Evolutionary conservation across 2,113 vertebrate genomes (phyloP).

Genomic region (Cercocebus atys): DNA sequence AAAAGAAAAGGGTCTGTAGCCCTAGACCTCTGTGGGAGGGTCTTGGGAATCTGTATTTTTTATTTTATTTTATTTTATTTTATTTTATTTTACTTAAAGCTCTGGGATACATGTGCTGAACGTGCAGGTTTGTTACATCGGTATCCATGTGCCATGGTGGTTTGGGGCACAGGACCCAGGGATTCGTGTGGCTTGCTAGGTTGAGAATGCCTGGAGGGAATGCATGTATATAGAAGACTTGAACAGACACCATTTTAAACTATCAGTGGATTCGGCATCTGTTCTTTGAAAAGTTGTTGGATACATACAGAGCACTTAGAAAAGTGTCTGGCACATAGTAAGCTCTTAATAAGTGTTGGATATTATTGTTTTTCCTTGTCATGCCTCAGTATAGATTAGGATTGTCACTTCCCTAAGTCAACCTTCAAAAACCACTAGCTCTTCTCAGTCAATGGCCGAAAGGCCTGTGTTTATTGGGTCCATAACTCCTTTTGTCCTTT

Average conservation of each 20-base stretch:
- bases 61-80: too few relatives aligned
- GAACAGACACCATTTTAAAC: not conserved
- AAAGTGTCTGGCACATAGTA: not conserved
- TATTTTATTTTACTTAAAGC: too few relatives aligned
- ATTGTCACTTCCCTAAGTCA: not conserved
- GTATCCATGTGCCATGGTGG: too few relatives aligned
- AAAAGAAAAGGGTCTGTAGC: not conserved
- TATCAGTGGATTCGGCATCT: not conserved
- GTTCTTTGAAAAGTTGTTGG: not conserved
- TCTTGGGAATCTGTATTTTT: conserved; percentile 50
- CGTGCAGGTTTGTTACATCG: too few relatives aligned
- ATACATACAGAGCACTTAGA: not conserved
- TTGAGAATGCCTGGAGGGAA: not conserved
- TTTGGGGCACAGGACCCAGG: not conserved
- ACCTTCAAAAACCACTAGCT: not conserved
- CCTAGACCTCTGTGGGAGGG: not conserved
- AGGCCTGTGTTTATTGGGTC: not conserved
- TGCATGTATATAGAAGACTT: not conserved
- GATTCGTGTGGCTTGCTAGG: not conserved
- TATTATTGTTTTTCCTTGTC: not conserved
- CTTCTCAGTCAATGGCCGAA: not conserved
- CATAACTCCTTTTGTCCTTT: not conserved
- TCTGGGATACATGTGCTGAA: too few relatives aligned
- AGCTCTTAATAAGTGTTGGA: not conserved
- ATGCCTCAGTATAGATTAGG: not conserved